Evolutionary conservation across 2,113 vertebrate genomes (phyloP).

Genomic region (Nipponia nippon): DNA sequence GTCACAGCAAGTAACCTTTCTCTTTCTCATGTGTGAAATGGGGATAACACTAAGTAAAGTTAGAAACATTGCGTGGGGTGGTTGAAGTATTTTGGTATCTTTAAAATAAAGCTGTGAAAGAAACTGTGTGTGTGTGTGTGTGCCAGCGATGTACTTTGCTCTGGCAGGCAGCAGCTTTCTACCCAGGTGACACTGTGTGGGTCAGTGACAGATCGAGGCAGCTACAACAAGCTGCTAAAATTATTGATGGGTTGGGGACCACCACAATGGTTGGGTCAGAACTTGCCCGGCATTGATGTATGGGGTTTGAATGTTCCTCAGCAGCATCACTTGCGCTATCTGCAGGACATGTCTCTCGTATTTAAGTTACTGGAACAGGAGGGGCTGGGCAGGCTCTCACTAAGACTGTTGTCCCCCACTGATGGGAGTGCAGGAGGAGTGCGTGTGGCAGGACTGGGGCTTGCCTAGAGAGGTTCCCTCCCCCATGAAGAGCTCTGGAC

Average conservation of each 20-base stretch:
- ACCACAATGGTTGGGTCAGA: neutral
- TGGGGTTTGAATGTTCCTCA: neutral
- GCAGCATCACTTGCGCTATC: neutral
- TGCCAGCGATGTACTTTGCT: neutral
- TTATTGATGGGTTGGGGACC: neutral
- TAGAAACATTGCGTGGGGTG: slow-evolving; percentile 1
- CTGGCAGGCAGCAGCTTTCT: neutral
- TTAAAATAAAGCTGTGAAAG: neutral
- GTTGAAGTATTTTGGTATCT: neutral
- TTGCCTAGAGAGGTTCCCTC: neutral
- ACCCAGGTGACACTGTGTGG: neutral
- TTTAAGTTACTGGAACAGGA: neutral
- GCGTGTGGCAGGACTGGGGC: accelerated
- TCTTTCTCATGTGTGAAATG: neutral
- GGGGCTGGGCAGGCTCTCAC: neutral
- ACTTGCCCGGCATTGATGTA: neutral
- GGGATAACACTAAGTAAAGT: slow-evolving; percentile 1
- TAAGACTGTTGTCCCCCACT: neutral
- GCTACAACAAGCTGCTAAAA: neutral
- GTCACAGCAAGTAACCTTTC: neutral
- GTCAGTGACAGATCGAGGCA: neutral
- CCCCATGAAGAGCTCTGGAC: no score
- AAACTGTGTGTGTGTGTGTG: neutral
- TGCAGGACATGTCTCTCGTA: neutral
- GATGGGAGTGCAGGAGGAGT: neutral